These are phyloP conservation scores for Lucifuga dentata DNA, from an alignment of 2,113 vertebrate species.

Conservation along the genomic window DNA sequence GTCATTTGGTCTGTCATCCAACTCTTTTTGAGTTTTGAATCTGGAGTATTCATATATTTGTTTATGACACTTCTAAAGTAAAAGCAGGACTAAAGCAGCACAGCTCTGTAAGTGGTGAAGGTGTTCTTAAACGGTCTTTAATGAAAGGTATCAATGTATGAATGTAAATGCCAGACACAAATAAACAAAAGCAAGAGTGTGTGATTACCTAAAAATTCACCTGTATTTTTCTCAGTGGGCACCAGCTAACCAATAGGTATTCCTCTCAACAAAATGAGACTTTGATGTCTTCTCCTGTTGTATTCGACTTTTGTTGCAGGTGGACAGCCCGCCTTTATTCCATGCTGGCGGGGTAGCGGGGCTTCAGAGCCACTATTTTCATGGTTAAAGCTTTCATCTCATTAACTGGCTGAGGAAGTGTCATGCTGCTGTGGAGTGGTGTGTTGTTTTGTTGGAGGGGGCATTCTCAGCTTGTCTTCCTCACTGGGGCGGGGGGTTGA, in stretches of 20 bases:
- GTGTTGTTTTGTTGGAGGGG: constrained; percentile 67
- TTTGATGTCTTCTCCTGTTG: constrained; percentile 67
- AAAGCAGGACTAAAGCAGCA: neutral
- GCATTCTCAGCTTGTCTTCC: constrained; percentile 47
- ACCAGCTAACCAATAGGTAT: constrained; percentile 25
- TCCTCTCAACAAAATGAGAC: constrained; percentile 32
- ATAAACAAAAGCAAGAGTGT: constrained; percentile 35
- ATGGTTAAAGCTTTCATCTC: constrained; percentile 72
- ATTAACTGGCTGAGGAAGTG: constrained; percentile 69
- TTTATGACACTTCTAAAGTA: neutral
- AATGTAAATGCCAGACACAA: constrained; percentile 22
- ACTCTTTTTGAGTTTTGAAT: too few relatives aligned
- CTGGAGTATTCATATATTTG: too few relatives aligned
- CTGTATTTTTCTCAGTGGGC: constrained; percentile 69
- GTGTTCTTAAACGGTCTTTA: constrained; percentile 19
- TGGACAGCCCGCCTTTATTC: constrained; percentile 61
- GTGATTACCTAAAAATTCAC: constrained; percentile 64
- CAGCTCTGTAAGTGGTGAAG: neutral
- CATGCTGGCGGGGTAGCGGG: constrained; percentile 41
- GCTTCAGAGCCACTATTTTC: constrained; percentile 69
- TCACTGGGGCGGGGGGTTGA: constrained; percentile 31
- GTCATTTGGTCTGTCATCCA: too few relatives aligned
- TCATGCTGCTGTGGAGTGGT: constrained; percentile 69
- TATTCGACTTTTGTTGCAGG: constrained; percentile 61
- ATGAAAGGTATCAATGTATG: constrained; percentile 48